Percentiles rank a stretch among this genome's conserved stretches.
phyloP scores from a whole-genome alignment of 1,140 invertebrate genomes.

The Drosophila eugracilis region DNA sequence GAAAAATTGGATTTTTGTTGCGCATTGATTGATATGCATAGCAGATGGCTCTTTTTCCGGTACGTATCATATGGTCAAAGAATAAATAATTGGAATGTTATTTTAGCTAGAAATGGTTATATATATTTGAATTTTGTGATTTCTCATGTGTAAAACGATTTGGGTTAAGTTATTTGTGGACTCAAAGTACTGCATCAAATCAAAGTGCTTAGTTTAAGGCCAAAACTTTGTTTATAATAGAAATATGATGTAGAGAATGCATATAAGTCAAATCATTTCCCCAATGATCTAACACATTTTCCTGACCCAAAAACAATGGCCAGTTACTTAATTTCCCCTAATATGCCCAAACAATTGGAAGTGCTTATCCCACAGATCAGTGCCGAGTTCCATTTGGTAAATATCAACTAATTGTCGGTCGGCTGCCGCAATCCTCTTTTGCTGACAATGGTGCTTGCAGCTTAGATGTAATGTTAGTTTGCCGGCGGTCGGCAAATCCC shows the following conservation, averaged over 20 bases:
- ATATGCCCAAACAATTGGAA: conserved; percentile 8
- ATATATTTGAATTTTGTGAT: not conserved
- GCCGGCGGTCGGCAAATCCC: conserved; percentile 12
- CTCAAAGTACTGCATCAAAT: too few species aligned
- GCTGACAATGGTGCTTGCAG: conserved; percentile 14
- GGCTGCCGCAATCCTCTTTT: conserved; percentile 22
- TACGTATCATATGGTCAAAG: not conserved
- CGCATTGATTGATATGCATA: conserved; percentile 33
- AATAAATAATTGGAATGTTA: conserved; percentile 10
- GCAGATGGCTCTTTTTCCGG: conserved; percentile 25
- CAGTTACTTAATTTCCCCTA: not conserved
- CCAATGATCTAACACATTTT: not conserved
- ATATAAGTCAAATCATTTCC: not conserved
- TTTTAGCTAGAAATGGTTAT: not conserved
- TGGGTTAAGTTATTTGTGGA: not conserved
- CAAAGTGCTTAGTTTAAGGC: not conserved
- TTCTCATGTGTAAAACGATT: not conserved
- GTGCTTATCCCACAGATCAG: conserved; percentile 21
- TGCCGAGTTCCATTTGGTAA: conserved; percentile 21
- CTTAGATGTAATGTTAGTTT: conserved; percentile 35
- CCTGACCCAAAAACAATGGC: not conserved
- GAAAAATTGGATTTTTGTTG: conserved; percentile 32
- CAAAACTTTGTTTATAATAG: too few species aligned
- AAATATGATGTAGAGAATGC: not conserved
- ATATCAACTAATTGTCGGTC: conserved; percentile 35